Evolutionary conservation across 2,113 vertebrate species (phyloP).

Genomic region (Xyliphius kryptos): DNA sequence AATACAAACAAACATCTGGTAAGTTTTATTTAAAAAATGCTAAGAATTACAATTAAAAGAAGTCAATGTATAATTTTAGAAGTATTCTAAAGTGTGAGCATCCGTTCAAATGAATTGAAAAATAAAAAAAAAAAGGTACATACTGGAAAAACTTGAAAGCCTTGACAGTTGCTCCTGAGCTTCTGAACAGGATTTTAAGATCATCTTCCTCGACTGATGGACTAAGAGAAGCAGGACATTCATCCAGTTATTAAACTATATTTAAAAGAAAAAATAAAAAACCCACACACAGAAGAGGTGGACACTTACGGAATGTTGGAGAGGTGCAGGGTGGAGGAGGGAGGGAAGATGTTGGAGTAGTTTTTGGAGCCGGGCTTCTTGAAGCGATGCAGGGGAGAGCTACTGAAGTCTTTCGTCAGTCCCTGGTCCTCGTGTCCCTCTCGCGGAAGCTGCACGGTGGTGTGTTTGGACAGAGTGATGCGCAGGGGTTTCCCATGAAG

Average conservation of each 20-base stretch:
- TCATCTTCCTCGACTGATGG: slow-evolving; percentile 87
- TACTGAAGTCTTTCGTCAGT: slow-evolving; percentile 88
- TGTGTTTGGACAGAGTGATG: slow-evolving; percentile 87
- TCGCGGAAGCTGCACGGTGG: slow-evolving; percentile 86
- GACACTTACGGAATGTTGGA: slow-evolving; percentile 72
- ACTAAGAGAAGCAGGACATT: slow-evolving; percentile 52
- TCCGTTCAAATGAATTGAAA: too few species aligned
- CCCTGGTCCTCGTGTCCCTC: slow-evolving; percentile 90
- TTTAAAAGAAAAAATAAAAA: neutral
- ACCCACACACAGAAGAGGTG: too few species aligned
- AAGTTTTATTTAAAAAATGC: too few species aligned
- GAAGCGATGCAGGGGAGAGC: slow-evolving; percentile 90
- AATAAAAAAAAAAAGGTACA: too few species aligned
- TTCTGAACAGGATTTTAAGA: slow-evolving; percentile 80
- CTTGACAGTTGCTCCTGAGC: slow-evolving; percentile 83
- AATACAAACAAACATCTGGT: too few species aligned
- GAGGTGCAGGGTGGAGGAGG: slow-evolving; percentile 89
- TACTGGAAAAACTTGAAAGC: slow-evolving; percentile 99
- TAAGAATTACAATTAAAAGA: too few species aligned
- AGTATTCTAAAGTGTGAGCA: too few species aligned
- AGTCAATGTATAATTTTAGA: too few species aligned
- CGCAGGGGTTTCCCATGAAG: slow-evolving; percentile 84
- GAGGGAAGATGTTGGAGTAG: slow-evolving; percentile 94
- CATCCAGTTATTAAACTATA: too few species aligned
- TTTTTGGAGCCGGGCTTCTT: slow-evolving; percentile 98